A percentile compares a stretch with the other conserved stretches of the same genome.
phyloP scores from a whole-genome alignment of 2,113 vertebrate genomes.

The Xiphorhynchus elegans region DNA sequence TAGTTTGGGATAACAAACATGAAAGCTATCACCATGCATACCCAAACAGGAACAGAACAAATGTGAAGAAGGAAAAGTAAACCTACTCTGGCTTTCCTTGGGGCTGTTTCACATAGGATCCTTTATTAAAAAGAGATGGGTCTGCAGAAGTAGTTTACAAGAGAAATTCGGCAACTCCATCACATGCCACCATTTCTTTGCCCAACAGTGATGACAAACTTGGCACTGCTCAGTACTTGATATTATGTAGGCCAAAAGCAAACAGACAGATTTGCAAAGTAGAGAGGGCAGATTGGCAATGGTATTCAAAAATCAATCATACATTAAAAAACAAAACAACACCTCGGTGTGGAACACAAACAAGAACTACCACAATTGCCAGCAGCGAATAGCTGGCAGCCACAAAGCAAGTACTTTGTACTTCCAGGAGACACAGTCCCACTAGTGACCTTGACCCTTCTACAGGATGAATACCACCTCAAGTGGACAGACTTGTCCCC shows the following conservation, averaged over 20 bases:
- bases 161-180: background rate
- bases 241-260: background rate
- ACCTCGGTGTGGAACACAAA: background rate
- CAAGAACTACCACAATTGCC: background rate
- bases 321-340: background rate
- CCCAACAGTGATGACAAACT: background rate
- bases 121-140: background rate
- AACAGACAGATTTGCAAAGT: background rate
- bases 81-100: background rate
- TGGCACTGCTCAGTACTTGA: background rate
- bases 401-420: background rate
- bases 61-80: background rate
- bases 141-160: background rate
- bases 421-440: background rate
- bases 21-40: background rate
- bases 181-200: background rate
- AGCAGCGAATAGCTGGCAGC: background rate
- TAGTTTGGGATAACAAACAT: background rate
- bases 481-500: background rate
- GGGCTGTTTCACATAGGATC: background rate
- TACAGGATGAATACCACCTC: background rate
- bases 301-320: background rate
- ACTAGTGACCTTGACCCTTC: background rate
- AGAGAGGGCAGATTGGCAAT: background rate
- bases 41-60: background rate